Base-by-base conservation (phyloP, 2,888 invertebrate genomes). In the Erebia ligea region DNA sequence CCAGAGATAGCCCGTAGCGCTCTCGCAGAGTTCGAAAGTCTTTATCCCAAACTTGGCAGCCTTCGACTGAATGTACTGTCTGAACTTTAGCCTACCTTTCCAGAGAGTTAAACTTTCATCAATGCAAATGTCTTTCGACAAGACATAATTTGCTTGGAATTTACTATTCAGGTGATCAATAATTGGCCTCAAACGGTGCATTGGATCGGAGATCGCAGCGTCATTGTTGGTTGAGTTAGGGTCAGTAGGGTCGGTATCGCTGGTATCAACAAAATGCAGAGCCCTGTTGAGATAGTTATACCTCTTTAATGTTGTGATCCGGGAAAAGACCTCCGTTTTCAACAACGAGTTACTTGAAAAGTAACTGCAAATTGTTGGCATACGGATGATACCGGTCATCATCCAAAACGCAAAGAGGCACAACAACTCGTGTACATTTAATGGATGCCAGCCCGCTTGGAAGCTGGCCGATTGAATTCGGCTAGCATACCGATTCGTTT, bases 11-110 rank as follows among this genome's bases (percentile, higher is more conserved):
- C 25, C 25, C 1, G 25, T 25, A 25, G 25, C 56, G 13, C 71
- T 69, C 25, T 75, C 75, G 61, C 73, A 73, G 17, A 75, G 42
- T 63, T 75, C 75, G 48, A 68, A 73, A 21, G 67, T 69, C 63
- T 71, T 73, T 3, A 73, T 63, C 1, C 75, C 75, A 8, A 68
- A 71, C 66, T 68, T 57, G 1, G 72, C 74, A n/a, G 69, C 59
- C 17, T 69, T 70, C n/a, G 25, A 34, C 13, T 9, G 3, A 34
- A 64, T 21, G 15, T 52, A 34, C 52, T 21, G 21, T 52, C 8
- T 34, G 34, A 52, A 25, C 9, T 6, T 1, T 19, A 64, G n/a
- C 15, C n/a, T 45, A 2, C 52, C 64, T 15, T 52, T 21, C 63
- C 63, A 50, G 9, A 25, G 48, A n/a, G 25, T 21, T 9, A 63